Conservation (phyloP, 2,888 invertebrate genomes). For the Tribolium freemani region DNA sequence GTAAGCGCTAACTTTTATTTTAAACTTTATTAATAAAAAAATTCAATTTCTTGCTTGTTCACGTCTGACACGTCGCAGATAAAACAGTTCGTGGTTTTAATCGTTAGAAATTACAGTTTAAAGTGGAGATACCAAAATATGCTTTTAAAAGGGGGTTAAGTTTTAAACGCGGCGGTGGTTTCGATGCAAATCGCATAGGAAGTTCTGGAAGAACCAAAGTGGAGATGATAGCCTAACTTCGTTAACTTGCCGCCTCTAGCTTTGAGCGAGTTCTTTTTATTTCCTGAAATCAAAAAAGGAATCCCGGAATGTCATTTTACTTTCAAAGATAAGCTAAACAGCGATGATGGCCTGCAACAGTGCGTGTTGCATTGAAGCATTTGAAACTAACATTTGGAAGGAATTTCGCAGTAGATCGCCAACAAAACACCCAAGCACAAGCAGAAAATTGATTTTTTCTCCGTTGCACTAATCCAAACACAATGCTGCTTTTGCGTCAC, state of each 20-base stretch:
- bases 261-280: slow-evolving; percentile 7
- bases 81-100: neutral
- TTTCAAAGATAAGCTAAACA: slow-evolving; percentile 17
- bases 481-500: no score
- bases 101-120: neutral
- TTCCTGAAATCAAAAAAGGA: slow-evolving; percentile 2
- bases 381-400: neutral
- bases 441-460: neutral
- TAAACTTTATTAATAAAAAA: slow-evolving; percentile 28
- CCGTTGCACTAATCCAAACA: neutral
- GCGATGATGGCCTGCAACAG: neutral
- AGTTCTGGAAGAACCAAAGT: slow-evolving; percentile 13
- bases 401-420: neutral
- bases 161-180: slow-evolving; percentile 4
- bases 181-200: slow-evolving; percentile 20
- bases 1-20: slow-evolving; percentile 10
- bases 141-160: neutral
- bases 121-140: neutral
- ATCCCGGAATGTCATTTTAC: slow-evolving; percentile 6
- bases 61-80: neutral
- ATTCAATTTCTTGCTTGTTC: neutral
- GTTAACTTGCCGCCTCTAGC: slow-evolving; percentile 7
- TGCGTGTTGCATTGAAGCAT: neutral
- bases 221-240: slow-evolving; percentile 19
- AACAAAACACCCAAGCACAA: slow-evolving; percentile 5